Evolutionary conservation across 1,140 invertebrate species (phyloP).

Genomic region (Helicoverpa armigera): DNA sequence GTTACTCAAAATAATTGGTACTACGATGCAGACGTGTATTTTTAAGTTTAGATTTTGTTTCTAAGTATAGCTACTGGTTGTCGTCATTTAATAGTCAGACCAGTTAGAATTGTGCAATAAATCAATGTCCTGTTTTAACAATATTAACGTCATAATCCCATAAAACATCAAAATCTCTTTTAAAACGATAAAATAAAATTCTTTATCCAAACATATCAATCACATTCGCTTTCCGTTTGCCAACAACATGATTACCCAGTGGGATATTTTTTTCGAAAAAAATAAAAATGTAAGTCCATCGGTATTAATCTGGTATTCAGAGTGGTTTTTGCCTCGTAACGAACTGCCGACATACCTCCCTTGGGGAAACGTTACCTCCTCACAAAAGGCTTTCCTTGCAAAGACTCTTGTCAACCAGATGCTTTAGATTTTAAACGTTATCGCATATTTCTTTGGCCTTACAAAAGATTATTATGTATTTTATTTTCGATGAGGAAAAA

Average conservation of each 20-base stretch:
- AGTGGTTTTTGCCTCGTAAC: conserved; percentile 9
- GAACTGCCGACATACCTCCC: conserved; percentile 17
- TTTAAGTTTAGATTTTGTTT: no score
- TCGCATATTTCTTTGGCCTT: conserved; percentile 18
- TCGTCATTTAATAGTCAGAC: no score
- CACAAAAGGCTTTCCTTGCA: conserved; percentile 17
- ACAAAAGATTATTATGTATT: conserved; percentile 7
- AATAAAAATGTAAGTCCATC: neutral
- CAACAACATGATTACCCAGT: conserved; percentile 8
- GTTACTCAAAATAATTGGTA: no score
- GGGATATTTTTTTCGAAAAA: neutral
- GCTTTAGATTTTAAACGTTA: conserved; percentile 38
- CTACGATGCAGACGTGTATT: no score
- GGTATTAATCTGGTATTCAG: conserved; percentile 18
- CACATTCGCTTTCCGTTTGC: neutral
- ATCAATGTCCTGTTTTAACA: no score
- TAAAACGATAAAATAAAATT: neutral
- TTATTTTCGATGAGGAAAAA: neutral
- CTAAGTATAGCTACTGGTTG: no score
- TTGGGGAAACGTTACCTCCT: neutral
- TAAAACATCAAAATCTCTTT: no score
- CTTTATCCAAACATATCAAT: neutral
- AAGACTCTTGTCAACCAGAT: conserved; percentile 27
- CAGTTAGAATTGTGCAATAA: no score
- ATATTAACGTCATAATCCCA: no score